Conservation (phyloP, 2,797 vertebrate species). For the Glyptemys insculpta region DNA sequence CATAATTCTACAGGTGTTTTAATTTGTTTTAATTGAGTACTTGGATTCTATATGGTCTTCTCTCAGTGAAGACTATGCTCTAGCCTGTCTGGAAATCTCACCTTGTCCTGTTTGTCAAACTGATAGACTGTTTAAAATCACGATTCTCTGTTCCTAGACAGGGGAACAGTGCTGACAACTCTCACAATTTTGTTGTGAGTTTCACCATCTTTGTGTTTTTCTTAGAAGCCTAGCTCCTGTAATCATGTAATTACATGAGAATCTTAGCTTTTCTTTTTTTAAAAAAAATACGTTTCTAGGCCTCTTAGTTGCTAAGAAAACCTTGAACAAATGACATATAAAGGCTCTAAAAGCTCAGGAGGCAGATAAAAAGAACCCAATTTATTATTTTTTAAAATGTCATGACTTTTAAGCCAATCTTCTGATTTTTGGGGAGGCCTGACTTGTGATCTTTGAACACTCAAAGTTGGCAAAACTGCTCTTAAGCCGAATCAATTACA, state of each 20-base stretch:
- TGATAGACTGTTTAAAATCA: neutral
- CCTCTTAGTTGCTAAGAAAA: neutral
- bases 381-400: neutral
- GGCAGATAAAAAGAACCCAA: neutral
- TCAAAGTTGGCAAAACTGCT: neutral
- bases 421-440: neutral
- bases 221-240: neutral
- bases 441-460: neutral
- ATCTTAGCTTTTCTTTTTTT: neutral
- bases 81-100: neutral
- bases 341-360: neutral
- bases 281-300: neutral
- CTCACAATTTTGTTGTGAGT: neutral
- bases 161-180: neutral
- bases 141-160: neutral
- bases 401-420: neutral
- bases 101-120: neutral
- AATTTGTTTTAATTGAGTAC: neutral
- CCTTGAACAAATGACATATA: neutral
- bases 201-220: neutral
- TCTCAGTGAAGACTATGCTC: neutral
- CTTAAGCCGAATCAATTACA: accelerated
- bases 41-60: neutral
- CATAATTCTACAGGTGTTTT: neutral
- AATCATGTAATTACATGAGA: neutral